A percentile compares a stretch with the other conserved stretches of the same genome.
Conservation (phyloP, 2,888 invertebrate genomes). For the Acronicta aceris region DNA sequence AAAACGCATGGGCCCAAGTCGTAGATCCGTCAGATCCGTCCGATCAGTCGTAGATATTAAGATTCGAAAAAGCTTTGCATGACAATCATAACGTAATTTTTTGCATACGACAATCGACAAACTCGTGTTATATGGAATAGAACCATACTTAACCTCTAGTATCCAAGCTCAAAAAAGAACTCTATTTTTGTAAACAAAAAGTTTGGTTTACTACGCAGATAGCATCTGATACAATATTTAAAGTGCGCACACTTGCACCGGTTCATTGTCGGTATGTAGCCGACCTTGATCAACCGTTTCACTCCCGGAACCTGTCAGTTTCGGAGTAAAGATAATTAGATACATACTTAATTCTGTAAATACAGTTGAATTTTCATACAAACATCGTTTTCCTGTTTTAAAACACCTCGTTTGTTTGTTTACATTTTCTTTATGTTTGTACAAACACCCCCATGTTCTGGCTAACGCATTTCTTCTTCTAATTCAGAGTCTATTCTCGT, state of each 20-base stretch:
- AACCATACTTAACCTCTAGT: conserved; percentile 3
- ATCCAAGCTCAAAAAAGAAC: background rate
- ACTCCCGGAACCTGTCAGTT: conserved; percentile 11
- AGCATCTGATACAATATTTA: background rate
- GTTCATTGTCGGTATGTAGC: conserved; percentile 11
- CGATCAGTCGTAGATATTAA: too few species aligned
- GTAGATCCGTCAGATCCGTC: too few species aligned
- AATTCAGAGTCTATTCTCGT: conserved; percentile 8
- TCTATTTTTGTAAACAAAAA: background rate
- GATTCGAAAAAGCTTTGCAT: background rate
- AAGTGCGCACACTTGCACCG: conserved; percentile 9
- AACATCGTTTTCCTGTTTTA: conserved; percentile 22
- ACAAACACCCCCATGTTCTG: background rate
- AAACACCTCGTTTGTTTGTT: conserved; percentile 12
- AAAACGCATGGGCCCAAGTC: background rate
- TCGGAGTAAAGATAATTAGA: conserved; percentile 1
- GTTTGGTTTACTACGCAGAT: conserved; percentile 5
- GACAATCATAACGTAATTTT: background rate
- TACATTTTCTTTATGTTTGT: conserved; percentile 12
- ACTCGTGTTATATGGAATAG: background rate
- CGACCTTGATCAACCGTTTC: conserved; percentile 22
- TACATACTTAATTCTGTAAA: background rate
- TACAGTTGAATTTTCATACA: conserved; percentile 7
- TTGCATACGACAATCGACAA: background rate
- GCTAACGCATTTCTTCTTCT: background rate